A percentile compares a stretch with the other conserved stretches of the same genome.
These are phyloP conservation scores for Ceratoteleas bidentatus DNA, from an alignment of 1,140 invertebrate species.

Conservation along the genomic window DNA sequence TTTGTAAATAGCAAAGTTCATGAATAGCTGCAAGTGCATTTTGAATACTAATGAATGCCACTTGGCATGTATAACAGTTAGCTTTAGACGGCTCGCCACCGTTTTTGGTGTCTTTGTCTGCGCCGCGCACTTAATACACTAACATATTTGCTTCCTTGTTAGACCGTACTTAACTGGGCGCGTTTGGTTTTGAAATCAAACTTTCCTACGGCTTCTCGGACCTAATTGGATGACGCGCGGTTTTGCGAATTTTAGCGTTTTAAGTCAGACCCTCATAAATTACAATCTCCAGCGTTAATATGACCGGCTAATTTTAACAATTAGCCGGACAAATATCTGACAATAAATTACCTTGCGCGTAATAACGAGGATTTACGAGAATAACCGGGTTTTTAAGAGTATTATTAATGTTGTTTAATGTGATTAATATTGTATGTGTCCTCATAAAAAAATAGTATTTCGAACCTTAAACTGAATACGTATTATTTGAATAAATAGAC, in stretches of 20 bases:
- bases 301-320: too few relatives aligned
- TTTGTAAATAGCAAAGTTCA: conserved; percentile 54
- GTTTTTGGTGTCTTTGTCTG: conserved; percentile 51
- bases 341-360: too few relatives aligned
- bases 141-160: conserved; percentile 53
- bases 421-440: too few relatives aligned
- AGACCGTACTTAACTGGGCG: conserved; percentile 19
- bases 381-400: too few relatives aligned
- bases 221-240: conserved; percentile 11
- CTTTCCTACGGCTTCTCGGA: conserved; percentile 28
- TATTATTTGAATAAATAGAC: too few relatives aligned
- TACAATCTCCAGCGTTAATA: too few relatives aligned
- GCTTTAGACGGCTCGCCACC: conserved; percentile 41
- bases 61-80: conserved; percentile 60
- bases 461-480: too few relatives aligned
- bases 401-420: too few relatives aligned
- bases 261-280: neutral
- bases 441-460: too few relatives aligned
- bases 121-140: conserved; percentile 42
- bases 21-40: conserved; percentile 57
- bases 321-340: too few relatives aligned
- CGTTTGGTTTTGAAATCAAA: conserved; percentile 38
- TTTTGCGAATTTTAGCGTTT: neutral
- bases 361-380: too few relatives aligned
- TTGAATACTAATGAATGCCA: conserved; percentile 59